Evolutionary conservation across 1,140 invertebrate genomes (phyloP), one percentile per base, ranked within the genome.

Genomic region (Drosophila neocordata): DNA sequence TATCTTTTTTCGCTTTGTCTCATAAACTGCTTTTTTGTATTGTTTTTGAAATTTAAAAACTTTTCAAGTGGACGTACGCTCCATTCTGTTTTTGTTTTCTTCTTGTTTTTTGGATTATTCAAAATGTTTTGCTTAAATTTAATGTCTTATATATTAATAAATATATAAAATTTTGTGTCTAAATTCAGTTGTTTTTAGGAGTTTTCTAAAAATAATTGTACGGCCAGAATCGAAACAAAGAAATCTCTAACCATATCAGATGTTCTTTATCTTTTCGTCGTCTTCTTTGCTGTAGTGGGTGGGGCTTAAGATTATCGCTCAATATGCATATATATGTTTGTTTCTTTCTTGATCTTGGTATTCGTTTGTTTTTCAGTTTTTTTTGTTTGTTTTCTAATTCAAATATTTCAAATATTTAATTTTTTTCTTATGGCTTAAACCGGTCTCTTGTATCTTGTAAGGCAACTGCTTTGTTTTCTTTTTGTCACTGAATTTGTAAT

Each of bases 141-240:
- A 73, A 71, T 71, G 55, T 48, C 51, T 73, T 77, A 66, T 78
- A 69, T 74, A 64, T 77, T 76, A 73, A 67, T 80, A 87, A 83
- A 84, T 85, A 84, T 85, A 85, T 83, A 79, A 89, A 89, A 89
- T 89, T 88, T 89, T 77, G 76, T 74, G 75, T 88, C 84, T 79
- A 84, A 79, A 88, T 89, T 89, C 81, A 89, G 85, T 89, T 89
- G 85, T 89, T 89, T 89, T 89, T 89, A 89, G 85, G 85, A 89
- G 85, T 79, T 84, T 66, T 66, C 37, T 48, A 6, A 64, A 83
- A 88, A 78, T 65, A 66, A 48, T 48, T 48, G 15, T 48, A 48
- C 41, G 41, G 41, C 41, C 41, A 48, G 41, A 48, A 48, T 15
- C 15, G 41, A 48, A 48, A 48, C 41, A 65, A 81, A 76, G 7